These are phyloP conservation scores for Indicator maculatus DNA, from an alignment of 2,113 vertebrate genomes.

Conservation along the genomic window DNA sequence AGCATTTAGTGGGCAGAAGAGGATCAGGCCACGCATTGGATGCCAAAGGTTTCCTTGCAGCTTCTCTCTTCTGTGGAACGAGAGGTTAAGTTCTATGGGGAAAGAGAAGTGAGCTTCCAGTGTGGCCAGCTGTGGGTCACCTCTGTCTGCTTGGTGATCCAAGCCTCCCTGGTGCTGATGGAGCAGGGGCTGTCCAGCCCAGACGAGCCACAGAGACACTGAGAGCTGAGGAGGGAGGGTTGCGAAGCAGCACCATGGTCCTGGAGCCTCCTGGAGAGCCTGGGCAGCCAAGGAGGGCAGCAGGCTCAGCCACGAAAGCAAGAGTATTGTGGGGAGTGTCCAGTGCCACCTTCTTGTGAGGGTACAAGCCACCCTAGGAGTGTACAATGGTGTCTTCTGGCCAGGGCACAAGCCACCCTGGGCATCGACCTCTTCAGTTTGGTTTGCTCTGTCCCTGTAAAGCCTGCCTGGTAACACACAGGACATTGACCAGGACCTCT, in stretches of 20 bases:
- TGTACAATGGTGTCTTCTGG: neutral
- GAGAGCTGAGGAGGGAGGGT: neutral
- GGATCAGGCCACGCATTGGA: neutral
- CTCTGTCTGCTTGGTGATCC: neutral
- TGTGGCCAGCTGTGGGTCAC: neutral
- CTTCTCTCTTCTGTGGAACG: slow-evolving; percentile 19
- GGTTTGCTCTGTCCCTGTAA: neutral
- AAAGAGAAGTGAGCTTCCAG: neutral
- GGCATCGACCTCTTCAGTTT: neutral
- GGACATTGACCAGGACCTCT: neutral
- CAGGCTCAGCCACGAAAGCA: neutral
- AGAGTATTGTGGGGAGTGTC: neutral
- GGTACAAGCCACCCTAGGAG: neutral
- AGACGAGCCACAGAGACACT: neutral
- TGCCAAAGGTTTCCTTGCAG: neutral
- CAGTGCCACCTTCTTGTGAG: neutral
- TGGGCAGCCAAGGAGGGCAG: neutral
- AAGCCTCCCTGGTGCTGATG: neutral
- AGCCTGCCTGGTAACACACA: neutral
- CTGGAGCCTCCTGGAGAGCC: neutral
- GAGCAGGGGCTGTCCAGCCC: neutral
- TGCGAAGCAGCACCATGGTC: neutral
- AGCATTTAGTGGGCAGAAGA: slow-evolving; percentile 30
- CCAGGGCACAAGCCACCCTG: neutral
- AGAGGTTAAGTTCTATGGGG: slow-evolving; percentile 29